Base-by-base conservation (phyloP, 2,888 invertebrate genomes). In the Molorchus minor region DNA sequence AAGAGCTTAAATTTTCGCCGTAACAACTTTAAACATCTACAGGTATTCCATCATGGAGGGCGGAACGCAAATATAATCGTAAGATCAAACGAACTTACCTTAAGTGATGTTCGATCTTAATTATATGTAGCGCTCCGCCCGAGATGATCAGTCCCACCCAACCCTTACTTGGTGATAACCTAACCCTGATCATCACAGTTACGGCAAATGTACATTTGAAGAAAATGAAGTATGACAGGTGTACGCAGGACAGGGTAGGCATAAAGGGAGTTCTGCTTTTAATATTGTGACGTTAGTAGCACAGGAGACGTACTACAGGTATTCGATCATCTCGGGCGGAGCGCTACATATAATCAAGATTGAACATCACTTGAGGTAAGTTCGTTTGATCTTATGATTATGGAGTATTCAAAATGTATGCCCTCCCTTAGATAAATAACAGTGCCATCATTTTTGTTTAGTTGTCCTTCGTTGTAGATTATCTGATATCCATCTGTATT, bases 21-120 rank as follows among this genome's bases (percentile, higher is more conserved):
- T 36, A 38, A 38, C 17, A 38, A 38, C 38, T 38, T 38, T 38
- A 38, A 38, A 38, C 38, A 38, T 38, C 38, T 38, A 38, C 38
- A 38, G 38, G 38, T 38, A 38, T 38, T 38, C 38, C 16, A 38
- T 38, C 38, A 36, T 36, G 15, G 5, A 25, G 36, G 36, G 8
- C 36, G 36, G 36, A 36, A 15, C 36, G 36, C 36, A 36, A 35
- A n/a, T n/a, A n/a, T n/a, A n/a, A n/a, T n/a, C n/a, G n/a, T n/a
- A n/a, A n/a, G n/a, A n/a, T n/a, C n/a, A n/a, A n/a, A n/a, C n/a
- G n/a, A n/a, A n/a, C n/a, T n/a, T n/a, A n/a, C n/a, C n/a, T n/a
- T n/a, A n/a, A n/a, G n/a, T n/a, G n/a, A n/a, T n/a, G n/a, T n/a
- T n/a, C n/a, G n/a, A n/a, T n/a, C n/a, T n/a, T n/a, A n/a, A n/a